Base-by-base conservation (phyloP, 2,113 vertebrate genomes). In the Tor tambroides region DNA sequence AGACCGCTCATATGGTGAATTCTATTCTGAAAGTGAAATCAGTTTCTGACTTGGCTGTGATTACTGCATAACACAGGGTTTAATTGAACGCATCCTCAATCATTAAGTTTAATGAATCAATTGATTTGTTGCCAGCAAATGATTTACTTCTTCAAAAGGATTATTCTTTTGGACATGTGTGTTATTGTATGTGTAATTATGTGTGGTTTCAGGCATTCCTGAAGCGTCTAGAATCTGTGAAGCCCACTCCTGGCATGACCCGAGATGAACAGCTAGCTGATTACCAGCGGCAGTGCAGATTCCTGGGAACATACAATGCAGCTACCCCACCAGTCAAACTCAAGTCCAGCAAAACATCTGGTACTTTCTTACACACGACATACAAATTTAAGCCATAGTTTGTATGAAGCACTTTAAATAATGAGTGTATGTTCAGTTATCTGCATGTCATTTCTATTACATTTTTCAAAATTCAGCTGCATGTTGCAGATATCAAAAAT, bases 151-250 rank as follows among this genome's bases (percentile, higher is more conserved):
- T 30, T 14, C 26, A 28, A 28, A 67, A 14, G 26, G 26, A 0
- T 63, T 15, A 14, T 61, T 85, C 14, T 49, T 5, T 75, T 28
- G 23, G 69, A 67, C 21, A 30, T 30, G 14, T 65, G 4, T 75
- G 35, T 54, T 41, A 75, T 12, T 85, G 14, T 63, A 23, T 82
- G 2, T 85, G 3, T 88, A 35, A 71, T 3, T 74, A 41, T 65
- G 9, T 79, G 80, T 86, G 9, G 75, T 80, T 51, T 28, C 85
- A 99, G 98, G 96, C 96, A 86, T 94, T 99, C 32, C 91, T 98
- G 88, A 99, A 97, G 92, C 96, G 95, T 84, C 92, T 99, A 87
- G 96, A 99, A 93, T 94, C 96, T 0, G 96, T 97, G 87, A 98
- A 98, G 81, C 95, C 98, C 26, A 96, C 97, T 19, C 91, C 93